Evolutionary conservation across 53 echinoderm and acorn worm species (phyloP).

Genomic region (Echinometra lucunter): DNA sequence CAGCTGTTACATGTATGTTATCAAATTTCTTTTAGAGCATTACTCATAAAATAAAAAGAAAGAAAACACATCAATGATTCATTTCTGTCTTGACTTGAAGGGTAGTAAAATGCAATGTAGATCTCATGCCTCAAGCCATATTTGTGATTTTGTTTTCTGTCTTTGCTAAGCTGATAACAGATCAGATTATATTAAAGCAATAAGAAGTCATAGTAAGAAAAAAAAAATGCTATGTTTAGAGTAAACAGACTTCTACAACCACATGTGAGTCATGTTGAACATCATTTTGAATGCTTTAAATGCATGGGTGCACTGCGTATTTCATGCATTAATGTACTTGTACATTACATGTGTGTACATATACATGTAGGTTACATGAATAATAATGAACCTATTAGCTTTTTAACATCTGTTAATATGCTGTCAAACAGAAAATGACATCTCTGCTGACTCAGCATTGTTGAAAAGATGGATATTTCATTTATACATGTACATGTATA

Average conservation of each 20-base stretch:
- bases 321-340: not conserved
- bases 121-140: not conserved
- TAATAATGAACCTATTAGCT: too few species aligned
- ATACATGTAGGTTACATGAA: too few species aligned
- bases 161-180: not conserved
- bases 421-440: too few species aligned
- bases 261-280: not conserved
- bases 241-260: not conserved
- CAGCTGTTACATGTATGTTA: too few species aligned
- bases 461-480: too few species aligned
- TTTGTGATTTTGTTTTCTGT: not conserved
- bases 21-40: too few species aligned
- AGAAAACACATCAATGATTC: too few species aligned
- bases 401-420: too few species aligned
- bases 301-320: not conserved
- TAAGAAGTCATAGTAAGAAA: not conserved
- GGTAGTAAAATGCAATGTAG: not conserved
- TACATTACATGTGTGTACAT: too few species aligned
- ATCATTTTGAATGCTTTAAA: not conserved
- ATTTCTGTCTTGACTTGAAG: too few species aligned
- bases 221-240: not conserved
- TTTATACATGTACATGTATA: not conserved
- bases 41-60: too few species aligned
- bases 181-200: not conserved
- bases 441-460: too few species aligned